Evolutionary conservation across 2,888 invertebrate species (phyloP).

Genomic region (Thymelicus lineola): DNA sequence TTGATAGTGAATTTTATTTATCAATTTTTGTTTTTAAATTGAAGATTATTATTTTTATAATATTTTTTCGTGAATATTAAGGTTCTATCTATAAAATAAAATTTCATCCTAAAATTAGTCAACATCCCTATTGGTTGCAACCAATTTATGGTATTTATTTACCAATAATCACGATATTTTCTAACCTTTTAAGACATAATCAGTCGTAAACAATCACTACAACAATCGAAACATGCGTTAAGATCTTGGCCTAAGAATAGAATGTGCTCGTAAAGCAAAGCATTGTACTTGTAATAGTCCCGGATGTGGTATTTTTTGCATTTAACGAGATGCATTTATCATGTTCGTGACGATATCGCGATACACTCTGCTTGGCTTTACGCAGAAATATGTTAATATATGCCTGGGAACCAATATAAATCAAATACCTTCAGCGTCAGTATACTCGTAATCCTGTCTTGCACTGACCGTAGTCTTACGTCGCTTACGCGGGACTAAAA

Average conservation of each 20-base stretch:
- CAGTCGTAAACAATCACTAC: too few relatives aligned
- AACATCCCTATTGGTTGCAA: too few relatives aligned
- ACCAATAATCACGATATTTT: too few relatives aligned
- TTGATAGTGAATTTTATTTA: too few relatives aligned
- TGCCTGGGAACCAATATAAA: conserved; percentile 6
- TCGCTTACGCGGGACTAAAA: too few relatives aligned
- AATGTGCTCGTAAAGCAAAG: background rate
- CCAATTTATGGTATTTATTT: too few relatives aligned
- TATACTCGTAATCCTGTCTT: background rate
- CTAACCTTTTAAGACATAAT: too few relatives aligned
- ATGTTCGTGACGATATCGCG: conserved; percentile 43
- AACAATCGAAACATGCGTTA: background rate
- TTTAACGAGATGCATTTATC: conserved; percentile 44
- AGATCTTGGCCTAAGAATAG: conserved; percentile 10
- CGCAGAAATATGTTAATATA: conserved; percentile 26
- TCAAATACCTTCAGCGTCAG: background rate
- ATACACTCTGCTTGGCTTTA: conserved; percentile 12
- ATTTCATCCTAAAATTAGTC: too few relatives aligned
- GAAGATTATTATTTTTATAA: too few relatives aligned
- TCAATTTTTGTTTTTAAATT: too few relatives aligned
- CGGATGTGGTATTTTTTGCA: conserved; percentile 49
- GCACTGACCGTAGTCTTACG: background rate
- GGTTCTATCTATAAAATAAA: too few relatives aligned
- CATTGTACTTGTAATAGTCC: conserved; percentile 26
- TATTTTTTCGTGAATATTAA: too few relatives aligned